phyloP scores from a whole-genome alignment of 2,113 vertebrate genomes.

The Octodon degus region DNA sequence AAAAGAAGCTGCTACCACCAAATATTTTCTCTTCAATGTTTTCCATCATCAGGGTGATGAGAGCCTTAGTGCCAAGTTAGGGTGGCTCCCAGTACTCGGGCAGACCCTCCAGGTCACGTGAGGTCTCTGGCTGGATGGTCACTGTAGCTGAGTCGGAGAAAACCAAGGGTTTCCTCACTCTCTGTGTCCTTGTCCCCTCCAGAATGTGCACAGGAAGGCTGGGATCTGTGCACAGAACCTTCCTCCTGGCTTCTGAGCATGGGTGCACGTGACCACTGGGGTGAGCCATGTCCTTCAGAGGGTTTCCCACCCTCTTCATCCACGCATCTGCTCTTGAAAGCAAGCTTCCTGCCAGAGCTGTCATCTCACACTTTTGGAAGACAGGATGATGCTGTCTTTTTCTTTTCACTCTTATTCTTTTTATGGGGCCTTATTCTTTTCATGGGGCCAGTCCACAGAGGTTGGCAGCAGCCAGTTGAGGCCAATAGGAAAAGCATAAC shows the following conservation, averaged over 20 bases:
- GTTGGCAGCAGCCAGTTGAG: not conserved
- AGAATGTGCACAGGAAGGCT: not conserved
- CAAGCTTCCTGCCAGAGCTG: fast-evolving
- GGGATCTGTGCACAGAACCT: not conserved
- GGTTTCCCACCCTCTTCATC: fast-evolving
- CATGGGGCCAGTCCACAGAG: not conserved
- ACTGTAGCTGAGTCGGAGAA: not conserved
- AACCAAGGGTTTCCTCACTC: not conserved
- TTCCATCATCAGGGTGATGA: fast-evolving
- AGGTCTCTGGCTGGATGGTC: not conserved
- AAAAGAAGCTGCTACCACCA: not conserved
- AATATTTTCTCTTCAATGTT: not conserved
- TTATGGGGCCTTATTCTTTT: not conserved
- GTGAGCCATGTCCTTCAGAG: not conserved
- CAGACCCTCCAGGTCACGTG: not conserved
- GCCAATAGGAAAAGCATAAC: not conserved
- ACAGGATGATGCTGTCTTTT: no score
- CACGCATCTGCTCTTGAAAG: fast-evolving
- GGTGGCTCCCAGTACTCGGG: fast-evolving
- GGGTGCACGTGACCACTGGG: fast-evolving
- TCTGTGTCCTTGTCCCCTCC: not conserved
- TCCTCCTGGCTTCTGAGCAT: not conserved
- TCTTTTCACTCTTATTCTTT: not conserved
- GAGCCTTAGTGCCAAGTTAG: not conserved
- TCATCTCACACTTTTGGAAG: not conserved